Evolutionary conservation across 2,113 vertebrate genomes (phyloP), one percentile per base, ranked within the genome.

Genomic region (Herpetotheres cachinnans): DNA sequence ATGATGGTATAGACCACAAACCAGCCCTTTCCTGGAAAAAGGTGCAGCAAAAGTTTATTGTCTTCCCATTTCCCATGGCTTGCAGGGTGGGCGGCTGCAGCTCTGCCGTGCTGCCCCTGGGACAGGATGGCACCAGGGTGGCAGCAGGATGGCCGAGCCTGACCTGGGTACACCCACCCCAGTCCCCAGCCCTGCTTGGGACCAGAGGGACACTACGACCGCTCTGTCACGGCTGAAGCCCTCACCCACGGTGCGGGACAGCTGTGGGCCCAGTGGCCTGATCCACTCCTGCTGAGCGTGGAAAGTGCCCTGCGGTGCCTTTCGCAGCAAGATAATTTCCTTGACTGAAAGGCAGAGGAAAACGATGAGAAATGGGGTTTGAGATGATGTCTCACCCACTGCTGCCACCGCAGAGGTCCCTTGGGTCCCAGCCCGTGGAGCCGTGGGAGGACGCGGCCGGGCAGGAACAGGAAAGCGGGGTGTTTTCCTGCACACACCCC

Each of bases 211-310:
- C 73, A 11, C 61, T 25, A 82, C 13, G n/a, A 47, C 50, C 0
- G 0, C 70, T 46, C 10, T 12, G 40, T 49, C 82, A 71, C 2
- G 0, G 52, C 61, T 29, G 25, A 16, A 62, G 6, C 74, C 21
- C 27, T 54, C 8, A 1, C 52, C 69, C 44, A 29, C 5, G 2
- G 22, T 11, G 29, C 1, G 30, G 56, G 49, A 50, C 66, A 66
- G 19, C 61, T 12, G 42, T 0, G 25, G 38, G 42, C 24, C 40
- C 83, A 16, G 62, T 66, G 55, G 27, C 65, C 81, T 13, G 73
- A 44, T 21, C 49, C 0, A 4, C 56, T 87, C 86, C 17, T 2
- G 2, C 13, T 2, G 13, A 26, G 44, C 2, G 56, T 44, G 80
- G 71, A 86, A 62, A 72, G 52, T 11, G 70, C 76, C 76, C 65